Percentiles rank a stretch among this genome's conserved stretches.
These are phyloP conservation scores for Bombus huntii DNA, from an alignment of 1,140 invertebrate genomes.

Conservation along the genomic window DNA sequence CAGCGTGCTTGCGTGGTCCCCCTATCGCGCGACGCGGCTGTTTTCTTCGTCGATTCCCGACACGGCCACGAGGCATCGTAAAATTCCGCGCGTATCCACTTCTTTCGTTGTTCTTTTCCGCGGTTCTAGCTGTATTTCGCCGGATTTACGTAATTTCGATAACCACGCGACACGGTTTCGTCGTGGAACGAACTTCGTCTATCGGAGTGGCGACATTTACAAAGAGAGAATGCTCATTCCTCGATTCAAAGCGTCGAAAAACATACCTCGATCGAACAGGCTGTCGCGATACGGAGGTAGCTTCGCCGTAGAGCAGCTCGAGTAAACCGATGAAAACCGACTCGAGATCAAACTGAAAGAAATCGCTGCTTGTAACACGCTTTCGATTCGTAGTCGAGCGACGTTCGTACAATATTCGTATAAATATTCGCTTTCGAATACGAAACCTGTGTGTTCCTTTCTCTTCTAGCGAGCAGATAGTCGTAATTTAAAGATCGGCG, in stretches of 20 bases:
- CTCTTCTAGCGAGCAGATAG: background rate
- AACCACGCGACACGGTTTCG: background rate
- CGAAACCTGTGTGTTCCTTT: background rate
- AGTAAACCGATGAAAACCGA: no score
- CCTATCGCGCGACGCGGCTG: background rate
- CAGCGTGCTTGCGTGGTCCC: constrained; percentile 60
- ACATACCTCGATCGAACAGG: background rate
- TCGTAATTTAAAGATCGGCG: no score
- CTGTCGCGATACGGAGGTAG: no score
- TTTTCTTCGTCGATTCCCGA: constrained; percentile 14
- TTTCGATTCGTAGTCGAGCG: background rate
- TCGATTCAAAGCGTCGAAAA: no score
- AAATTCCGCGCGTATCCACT: constrained; percentile 30
- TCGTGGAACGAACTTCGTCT: background rate
- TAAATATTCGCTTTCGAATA: background rate
- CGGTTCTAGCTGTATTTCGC: background rate
- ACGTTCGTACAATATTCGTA: background rate
- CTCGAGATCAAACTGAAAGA: background rate
- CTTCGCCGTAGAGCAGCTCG: accelerated
- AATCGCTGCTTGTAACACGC: background rate
- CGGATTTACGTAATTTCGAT: background rate
- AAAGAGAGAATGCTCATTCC: accelerated
- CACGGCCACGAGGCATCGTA: constrained; percentile 18
- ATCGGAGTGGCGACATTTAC: background rate
- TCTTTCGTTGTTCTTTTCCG: constrained; percentile 16